Evolutionary conservation across 1,140 invertebrate genomes (phyloP).

Genomic region (Drosophila equinoxialis): DNA sequence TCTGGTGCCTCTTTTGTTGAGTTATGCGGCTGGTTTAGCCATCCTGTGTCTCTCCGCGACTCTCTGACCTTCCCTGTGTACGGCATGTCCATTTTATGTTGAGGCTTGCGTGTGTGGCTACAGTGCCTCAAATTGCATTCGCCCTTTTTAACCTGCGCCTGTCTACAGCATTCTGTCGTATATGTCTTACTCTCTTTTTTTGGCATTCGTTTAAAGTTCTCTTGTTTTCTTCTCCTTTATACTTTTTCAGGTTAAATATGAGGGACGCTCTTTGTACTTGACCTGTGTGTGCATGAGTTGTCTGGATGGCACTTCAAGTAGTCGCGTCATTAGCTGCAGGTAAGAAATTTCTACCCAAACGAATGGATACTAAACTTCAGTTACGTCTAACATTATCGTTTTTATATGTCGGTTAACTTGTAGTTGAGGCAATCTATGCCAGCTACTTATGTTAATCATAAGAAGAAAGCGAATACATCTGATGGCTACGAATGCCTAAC

Average conservation of each 20-base stretch:
- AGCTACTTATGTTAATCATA: not conserved
- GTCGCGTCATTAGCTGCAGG: conserved; percentile 89
- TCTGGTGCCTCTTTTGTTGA: conserved; percentile 35
- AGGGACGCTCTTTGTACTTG: conserved; percentile 93
- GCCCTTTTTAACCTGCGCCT: not conserved
- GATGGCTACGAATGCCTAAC: too few species aligned
- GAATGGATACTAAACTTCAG: too few species aligned
- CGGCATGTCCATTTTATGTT: conserved; percentile 27
- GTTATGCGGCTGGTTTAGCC: conserved; percentile 51
- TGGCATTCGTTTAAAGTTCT: conserved; percentile 16
- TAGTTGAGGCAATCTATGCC: conserved; percentile 4
- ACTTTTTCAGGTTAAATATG: conserved; percentile 90
- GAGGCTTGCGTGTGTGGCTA: conserved; percentile 16
- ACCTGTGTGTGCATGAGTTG: conserved; percentile 97
- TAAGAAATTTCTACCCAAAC: conserved; percentile 38
- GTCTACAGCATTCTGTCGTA: not conserved
- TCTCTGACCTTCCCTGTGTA: conserved; percentile 21
- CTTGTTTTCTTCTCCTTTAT: conserved; percentile 28
- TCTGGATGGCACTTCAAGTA: conserved; percentile 91
- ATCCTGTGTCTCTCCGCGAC: conserved; percentile 4
- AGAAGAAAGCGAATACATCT: too few species aligned
- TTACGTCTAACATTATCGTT: too few species aligned
- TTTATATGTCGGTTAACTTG: not conserved
- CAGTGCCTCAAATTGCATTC: conserved; percentile 22
- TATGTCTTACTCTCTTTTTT: conserved; percentile 9